Evolutionary conservation across 2,888 invertebrate genomes (phyloP).

Genomic region (Patella pellucida): DNA sequence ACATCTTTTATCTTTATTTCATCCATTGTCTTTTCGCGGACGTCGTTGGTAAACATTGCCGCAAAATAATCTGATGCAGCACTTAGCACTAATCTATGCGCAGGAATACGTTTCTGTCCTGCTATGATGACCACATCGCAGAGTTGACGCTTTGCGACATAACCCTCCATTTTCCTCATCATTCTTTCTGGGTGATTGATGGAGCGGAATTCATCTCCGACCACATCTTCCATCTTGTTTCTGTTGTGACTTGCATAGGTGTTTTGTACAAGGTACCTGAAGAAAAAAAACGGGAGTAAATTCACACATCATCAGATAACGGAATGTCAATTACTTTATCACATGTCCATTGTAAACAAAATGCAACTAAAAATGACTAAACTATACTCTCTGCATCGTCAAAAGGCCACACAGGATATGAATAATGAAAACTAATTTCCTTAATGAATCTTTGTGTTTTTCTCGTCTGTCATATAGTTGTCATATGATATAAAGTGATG

Average conservation of each 20-base stretch:
- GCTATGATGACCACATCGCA: slow-evolving; percentile 91
- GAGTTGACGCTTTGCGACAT: slow-evolving; percentile 84
- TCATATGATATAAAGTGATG: too few relatives aligned
- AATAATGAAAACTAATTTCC: too few relatives aligned
- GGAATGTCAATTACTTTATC: too few relatives aligned
- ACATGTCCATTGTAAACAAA: too few relatives aligned
- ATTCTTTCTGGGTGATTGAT: slow-evolving; percentile 84
- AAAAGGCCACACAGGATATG: too few relatives aligned
- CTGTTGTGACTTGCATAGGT: slow-evolving; percentile 13
- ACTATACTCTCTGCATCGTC: too few relatives aligned
- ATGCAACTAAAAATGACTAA: too few relatives aligned
- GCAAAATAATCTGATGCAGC: slow-evolving; percentile 95
- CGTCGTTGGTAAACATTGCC: slow-evolving; percentile 92
- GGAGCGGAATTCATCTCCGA: slow-evolving; percentile 67
- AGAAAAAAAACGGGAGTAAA: background rate
- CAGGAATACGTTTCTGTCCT: slow-evolving; percentile 79
- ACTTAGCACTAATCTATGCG: slow-evolving; percentile 89
- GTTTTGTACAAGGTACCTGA: slow-evolving; percentile 4
- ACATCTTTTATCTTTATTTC: slow-evolving; percentile 89
- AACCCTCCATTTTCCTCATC: slow-evolving; percentile 85
- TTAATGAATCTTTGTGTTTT: too few relatives aligned
- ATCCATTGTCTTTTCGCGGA: slow-evolving; percentile 85
- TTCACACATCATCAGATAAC: too few relatives aligned
- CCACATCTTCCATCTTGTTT: slow-evolving; percentile 51
- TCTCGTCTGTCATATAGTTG: too few relatives aligned